Conservation (phyloP, 2,797 vertebrate species). For the Sebastes diploproa region DNA sequence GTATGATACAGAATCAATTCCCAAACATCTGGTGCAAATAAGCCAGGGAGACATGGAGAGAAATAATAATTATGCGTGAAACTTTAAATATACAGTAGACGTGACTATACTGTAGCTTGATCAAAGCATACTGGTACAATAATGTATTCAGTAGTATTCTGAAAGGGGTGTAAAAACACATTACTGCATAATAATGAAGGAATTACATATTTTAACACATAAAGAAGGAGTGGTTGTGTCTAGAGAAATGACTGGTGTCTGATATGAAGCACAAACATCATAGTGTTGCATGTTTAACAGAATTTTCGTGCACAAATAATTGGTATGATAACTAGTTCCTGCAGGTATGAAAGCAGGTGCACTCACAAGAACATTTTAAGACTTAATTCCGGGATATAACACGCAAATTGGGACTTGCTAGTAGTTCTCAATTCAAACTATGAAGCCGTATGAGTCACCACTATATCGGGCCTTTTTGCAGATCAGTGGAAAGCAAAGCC, state of each 20-base stretch:
- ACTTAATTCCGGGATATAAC: neutral
- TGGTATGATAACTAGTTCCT: neutral
- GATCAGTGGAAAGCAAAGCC: constrained; percentile 21
- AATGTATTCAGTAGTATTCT: neutral
- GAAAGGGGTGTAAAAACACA: constrained; percentile 10
- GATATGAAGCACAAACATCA: neutral
- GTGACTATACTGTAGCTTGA: constrained; percentile 16
- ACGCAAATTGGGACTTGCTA: neutral
- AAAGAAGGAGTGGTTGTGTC: constrained; percentile 13
- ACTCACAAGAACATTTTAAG: neutral
- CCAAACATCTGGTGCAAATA: constrained; percentile 77
- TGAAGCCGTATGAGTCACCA: constrained; percentile 18
- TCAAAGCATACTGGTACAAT: constrained; percentile 34
- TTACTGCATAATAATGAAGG: neutral
- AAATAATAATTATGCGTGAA: constrained; percentile 56
- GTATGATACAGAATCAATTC: constrained; percentile 67
- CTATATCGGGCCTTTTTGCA: constrained; percentile 28
- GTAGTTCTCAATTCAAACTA: constrained; percentile 1
- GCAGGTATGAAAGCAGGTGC: constrained; percentile 2
- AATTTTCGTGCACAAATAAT: neutral
- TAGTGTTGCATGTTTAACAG: neutral
- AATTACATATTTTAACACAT: constrained; percentile 1
- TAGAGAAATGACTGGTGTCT: neutral
- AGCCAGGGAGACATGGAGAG: constrained; percentile 32
- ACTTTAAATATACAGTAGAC: constrained; percentile 39